phyloP scores from a whole-genome alignment of 1,140 invertebrate genomes.

The Stegodyphus mimosarum region DNA sequence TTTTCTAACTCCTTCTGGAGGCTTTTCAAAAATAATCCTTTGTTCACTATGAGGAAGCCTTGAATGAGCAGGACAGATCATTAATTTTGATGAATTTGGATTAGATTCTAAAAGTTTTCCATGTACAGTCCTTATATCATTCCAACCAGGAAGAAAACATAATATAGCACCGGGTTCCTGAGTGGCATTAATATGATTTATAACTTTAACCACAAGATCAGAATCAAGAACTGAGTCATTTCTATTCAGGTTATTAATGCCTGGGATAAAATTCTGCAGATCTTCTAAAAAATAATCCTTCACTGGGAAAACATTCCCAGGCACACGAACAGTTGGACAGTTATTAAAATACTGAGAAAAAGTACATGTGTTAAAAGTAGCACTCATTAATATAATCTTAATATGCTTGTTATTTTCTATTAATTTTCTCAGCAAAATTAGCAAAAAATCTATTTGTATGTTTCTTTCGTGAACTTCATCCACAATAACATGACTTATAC shows the following conservation, averaged over 20 bases:
- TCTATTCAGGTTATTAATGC: background rate
- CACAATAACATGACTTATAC: constrained; percentile 91
- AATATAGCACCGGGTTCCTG: constrained; percentile 71
- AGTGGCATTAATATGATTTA: constrained; percentile 64
- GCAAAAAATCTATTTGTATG: constrained; percentile 91
- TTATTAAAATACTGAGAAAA: constrained; percentile 91
- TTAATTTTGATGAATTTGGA: constrained; percentile 67
- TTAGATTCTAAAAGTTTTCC: constrained; percentile 61
- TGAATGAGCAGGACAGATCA: constrained; percentile 77
- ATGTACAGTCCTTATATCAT: constrained; percentile 69
- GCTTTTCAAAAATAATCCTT: constrained; percentile 75
- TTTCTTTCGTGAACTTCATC: constrained; percentile 96
- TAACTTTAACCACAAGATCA: constrained; percentile 51
- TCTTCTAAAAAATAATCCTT: constrained; percentile 83
- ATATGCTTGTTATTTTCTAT: constrained; percentile 69
- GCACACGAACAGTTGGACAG: constrained; percentile 87
- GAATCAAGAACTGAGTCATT: constrained; percentile 31
- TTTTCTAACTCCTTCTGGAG: constrained; percentile 76
- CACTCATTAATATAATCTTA: constrained; percentile 93
- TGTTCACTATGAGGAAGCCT: constrained; percentile 78
- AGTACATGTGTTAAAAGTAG: constrained; percentile 95
- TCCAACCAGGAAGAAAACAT: constrained; percentile 74
- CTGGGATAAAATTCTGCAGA: constrained; percentile 57
- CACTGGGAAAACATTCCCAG: constrained; percentile 94
- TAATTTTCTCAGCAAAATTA: constrained; percentile 84